These are phyloP conservation scores for Heterohyrax brucei DNA, from an alignment of 2,797 vertebrate species.

Conservation along the genomic window DNA sequence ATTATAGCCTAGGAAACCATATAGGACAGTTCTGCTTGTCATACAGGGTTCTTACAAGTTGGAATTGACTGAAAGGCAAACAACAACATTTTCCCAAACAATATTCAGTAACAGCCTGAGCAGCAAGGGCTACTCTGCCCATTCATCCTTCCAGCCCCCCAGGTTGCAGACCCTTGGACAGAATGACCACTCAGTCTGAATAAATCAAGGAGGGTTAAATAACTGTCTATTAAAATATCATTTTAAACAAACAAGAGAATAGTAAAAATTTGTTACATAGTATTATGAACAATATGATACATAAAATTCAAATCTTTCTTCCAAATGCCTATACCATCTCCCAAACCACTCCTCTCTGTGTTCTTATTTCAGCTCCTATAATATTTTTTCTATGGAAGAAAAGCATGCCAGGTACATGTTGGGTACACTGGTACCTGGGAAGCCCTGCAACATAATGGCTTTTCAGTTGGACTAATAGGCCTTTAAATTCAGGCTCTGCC, in stretches of 20 bases:
- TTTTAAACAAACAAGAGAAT: background rate
- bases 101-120: background rate
- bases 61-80: no score
- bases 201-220: background rate
- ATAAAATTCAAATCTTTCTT: background rate
- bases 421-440: background rate
- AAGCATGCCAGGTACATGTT: background rate
- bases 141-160: background rate
- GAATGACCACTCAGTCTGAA: background rate
- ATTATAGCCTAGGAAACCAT: no score
- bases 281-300: background rate
- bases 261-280: background rate
- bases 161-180: background rate
- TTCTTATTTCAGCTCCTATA: background rate
- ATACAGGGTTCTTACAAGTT: no score
- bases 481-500: background rate
- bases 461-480: background rate
- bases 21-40: no score
- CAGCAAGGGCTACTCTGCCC: no score
- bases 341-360: background rate
- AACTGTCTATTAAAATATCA: background rate
- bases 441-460: background rate
- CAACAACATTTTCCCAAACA: no score
- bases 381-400: background rate
- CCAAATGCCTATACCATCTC: background rate